These are phyloP conservation scores for Chrysolina haemoptera DNA, from an alignment of 2,888 invertebrate species.

Conservation along the genomic window DNA sequence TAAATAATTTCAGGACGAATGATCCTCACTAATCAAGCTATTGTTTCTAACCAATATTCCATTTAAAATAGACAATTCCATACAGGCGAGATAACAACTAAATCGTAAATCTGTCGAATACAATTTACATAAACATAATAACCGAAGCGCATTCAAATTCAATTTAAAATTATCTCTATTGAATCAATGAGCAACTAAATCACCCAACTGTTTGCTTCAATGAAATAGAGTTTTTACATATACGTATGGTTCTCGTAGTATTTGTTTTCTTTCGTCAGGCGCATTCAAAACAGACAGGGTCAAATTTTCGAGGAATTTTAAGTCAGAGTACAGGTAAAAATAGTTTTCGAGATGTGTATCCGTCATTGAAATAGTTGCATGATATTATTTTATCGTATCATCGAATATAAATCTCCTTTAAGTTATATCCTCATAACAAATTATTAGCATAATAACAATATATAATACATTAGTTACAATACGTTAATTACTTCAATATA, in stretches of 20 bases:
- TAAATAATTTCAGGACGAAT: neutral
- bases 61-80: constrained; percentile 29
- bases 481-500: no score
- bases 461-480: no score
- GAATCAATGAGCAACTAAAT: constrained; percentile 51
- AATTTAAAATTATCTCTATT: constrained; percentile 55
- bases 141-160: constrained; percentile 46
- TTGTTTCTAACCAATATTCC: constrained; percentile 18
- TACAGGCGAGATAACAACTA: constrained; percentile 29
- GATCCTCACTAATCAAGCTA: constrained; percentile 14
- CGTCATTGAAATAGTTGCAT: no score
- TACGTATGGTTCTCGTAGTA: constrained; percentile 23
- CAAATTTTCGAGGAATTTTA: neutral
- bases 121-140: constrained; percentile 48
- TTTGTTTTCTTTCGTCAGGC: constrained; percentile 16
- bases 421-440: no score
- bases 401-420: no score
- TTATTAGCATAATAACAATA: no score
- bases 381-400: no score
- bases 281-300: constrained; percentile 1
- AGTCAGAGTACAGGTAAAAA: neutral
- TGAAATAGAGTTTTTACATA: constrained; percentile 41
- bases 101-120: constrained; percentile 44
- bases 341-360: neutral
- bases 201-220: constrained; percentile 50